Base-by-base conservation (phyloP, 2,888 invertebrate species). In the Mythimna albipuncta region DNA sequence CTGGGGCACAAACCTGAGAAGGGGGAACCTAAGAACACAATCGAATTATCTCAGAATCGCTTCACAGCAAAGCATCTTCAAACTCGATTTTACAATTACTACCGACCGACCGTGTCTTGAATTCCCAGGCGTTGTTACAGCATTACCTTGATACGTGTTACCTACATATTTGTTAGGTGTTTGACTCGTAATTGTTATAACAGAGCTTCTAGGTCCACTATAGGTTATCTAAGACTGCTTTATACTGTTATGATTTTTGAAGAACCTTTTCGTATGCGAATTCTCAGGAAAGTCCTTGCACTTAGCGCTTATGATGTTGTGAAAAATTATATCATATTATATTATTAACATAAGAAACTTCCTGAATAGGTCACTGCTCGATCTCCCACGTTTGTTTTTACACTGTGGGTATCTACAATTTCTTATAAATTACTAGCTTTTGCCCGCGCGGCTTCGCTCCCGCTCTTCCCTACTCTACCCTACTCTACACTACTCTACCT, bases 31-130 rank as follows among this genome's bases (percentile, higher is more conserved):
- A 41, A 54, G 58, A 71, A 58, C 38, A 47, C 66, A 80, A 84
- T 85, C 69, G 55, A 77, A 71, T 84, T 76, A 83, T 13, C 44
- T 11, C n/a, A 62, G 67, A 64, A 85, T 82, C 74, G 68, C 62
- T 72, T 26, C 41, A 61, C 41, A 61, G 61, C 59, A 6, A 38
- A 59, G 38, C 38, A 41, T 3, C 6, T 41, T 38, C 21, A 52
- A 69, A 73, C 38, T 67, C 64, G 79, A 66, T 58, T 67, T 32
- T 10, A 72, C 68, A 82, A 82, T 79, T 69, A 78, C 69, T 62
- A 35, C 44, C n/a, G n/a, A 35, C 16, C 21, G 41, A 61, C 62
- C 19, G 10, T 54, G 9, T 59, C 66, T 64, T 44, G 35, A n/a
- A 73, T 71, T 54, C n/a, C 26, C 11, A n/a, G 35, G 6, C n/a